A percentile compares a stretch with the other conserved stretches of the same genome.
These are phyloP conservation scores for Schizotus pectinicornis DNA, from an alignment of 2,888 invertebrate genomes.

Conservation along the genomic window DNA sequence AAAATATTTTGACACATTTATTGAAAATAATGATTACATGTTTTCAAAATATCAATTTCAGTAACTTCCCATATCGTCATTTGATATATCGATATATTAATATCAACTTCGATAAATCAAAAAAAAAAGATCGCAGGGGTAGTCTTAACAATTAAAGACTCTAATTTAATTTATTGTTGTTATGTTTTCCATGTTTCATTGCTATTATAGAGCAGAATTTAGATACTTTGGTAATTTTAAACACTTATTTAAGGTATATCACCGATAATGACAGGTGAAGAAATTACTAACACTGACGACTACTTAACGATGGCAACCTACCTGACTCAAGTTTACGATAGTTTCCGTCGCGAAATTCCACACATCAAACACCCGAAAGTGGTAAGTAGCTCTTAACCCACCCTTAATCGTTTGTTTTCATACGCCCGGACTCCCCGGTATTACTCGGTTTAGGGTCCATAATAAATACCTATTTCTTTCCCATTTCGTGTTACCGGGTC, in stretches of 20 bases:
- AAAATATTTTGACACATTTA: too few relatives aligned
- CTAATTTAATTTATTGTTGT: too few relatives aligned
- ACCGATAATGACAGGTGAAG: conserved; percentile 77
- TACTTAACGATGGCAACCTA: conserved; percentile 80
- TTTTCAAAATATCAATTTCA: too few relatives aligned
- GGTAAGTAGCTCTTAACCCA: conserved; percentile 57
- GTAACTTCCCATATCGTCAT: too few relatives aligned
- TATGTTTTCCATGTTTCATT: too few relatives aligned
- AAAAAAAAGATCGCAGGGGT: too few relatives aligned
- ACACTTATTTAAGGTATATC: conserved; percentile 60
- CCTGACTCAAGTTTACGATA: conserved; percentile 86
- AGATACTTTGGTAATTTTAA: conserved; percentile 10
- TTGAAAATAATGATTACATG: too few relatives aligned
- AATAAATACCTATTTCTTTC: too few relatives aligned
- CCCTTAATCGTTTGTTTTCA: neutral
- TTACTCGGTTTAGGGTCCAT: neutral
- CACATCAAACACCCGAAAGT: conserved; percentile 77
- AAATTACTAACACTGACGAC: conserved; percentile 76
- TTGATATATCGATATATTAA: too few relatives aligned
- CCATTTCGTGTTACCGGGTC: too few relatives aligned
- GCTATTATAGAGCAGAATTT: neutral
- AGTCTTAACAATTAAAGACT: too few relatives aligned
- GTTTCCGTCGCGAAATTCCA: conserved; percentile 91
- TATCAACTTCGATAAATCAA: too few relatives aligned
- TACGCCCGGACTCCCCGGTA: neutral